Conservation (phyloP, 1,140 invertebrate species). For the Medauroidea extradentata region DNA sequence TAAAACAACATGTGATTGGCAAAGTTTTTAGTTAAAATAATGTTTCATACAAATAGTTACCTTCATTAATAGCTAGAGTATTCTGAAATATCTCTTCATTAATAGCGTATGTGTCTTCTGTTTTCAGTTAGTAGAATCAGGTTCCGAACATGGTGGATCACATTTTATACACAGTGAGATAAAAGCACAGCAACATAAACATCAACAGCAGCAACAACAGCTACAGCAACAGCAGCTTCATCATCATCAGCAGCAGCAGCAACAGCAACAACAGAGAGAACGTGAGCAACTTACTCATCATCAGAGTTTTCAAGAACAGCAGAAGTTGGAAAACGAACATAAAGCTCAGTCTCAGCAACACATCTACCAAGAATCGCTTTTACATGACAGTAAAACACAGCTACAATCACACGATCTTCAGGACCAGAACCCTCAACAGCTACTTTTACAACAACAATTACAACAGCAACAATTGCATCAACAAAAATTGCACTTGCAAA, state of each 20-base stretch:
- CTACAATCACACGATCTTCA: slow-evolving; percentile 3
- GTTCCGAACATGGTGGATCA: slow-evolving; percentile 4
- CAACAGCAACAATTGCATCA: slow-evolving; percentile 19
- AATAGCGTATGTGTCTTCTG: not conserved
- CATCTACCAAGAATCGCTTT: not conserved
- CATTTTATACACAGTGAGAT: slow-evolving; percentile 1
- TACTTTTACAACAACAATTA: slow-evolving; percentile 10
- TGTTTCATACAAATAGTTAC: too few species aligned
- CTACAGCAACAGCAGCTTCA: slow-evolving; percentile 20
- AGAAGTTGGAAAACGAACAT: slow-evolving; percentile 27
- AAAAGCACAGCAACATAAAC: slow-evolving; percentile 1
- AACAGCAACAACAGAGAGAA: slow-evolving; percentile 18
- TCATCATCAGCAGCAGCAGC: slow-evolving; percentile 17
- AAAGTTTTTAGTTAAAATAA: too few species aligned
- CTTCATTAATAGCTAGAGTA: too few species aligned
- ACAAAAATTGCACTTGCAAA: slow-evolving; percentile 12
- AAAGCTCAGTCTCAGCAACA: slow-evolving; percentile 6
- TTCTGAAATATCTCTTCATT: too few species aligned
- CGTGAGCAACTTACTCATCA: slow-evolving; percentile 23
- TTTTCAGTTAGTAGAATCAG: slow-evolving; percentile 7
- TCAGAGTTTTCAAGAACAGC: slow-evolving; percentile 17
- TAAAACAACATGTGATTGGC: too few species aligned
- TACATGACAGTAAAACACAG: not conserved
- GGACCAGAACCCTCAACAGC: slow-evolving; percentile 22
- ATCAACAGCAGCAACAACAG: slow-evolving; percentile 13